A percentile compares a stretch with the other conserved stretches of the same genome.
Conservation (phyloP, 2,888 invertebrate genomes). For the Acrobasis consociella region DNA sequence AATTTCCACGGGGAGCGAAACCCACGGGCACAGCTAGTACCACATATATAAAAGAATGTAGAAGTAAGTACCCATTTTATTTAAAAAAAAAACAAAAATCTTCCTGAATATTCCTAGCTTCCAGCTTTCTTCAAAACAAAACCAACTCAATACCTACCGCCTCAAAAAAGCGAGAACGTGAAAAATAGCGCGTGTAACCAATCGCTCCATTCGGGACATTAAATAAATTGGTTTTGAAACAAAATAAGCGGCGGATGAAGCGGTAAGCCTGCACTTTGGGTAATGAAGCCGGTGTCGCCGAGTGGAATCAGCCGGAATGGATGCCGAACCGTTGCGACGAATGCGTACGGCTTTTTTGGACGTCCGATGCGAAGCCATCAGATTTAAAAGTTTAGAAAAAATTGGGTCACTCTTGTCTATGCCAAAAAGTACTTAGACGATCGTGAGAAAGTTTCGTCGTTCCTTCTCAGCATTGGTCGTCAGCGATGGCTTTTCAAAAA, state of each 20-base stretch:
- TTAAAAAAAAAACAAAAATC: no score
- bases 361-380: neutral
- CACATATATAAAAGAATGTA: no score
- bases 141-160: neutral
- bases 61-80: no score
- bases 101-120: no score
- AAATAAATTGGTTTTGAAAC: constrained; percentile 24
- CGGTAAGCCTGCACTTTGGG: constrained; percentile 29
- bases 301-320: constrained; percentile 16
- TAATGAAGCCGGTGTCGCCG: constrained; percentile 27
- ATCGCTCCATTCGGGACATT: constrained; percentile 16
- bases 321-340: neutral
- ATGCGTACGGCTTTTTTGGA: neutral
- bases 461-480: no score
- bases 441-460: no score
- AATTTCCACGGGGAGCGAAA: no score
- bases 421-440: no score
- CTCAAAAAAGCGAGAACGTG: constrained; percentile 4
- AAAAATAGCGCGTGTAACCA: constrained; percentile 15
- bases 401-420: no score
- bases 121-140: neutral
- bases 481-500: no score
- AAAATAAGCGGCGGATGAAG: constrained; percentile 25
- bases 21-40: no score
- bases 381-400: no score